Percentiles rank a stretch among this genome's conserved stretches.
Conservation (phyloP, 2,113 vertebrate species). For the Chloropsis cyanopogon region DNA sequence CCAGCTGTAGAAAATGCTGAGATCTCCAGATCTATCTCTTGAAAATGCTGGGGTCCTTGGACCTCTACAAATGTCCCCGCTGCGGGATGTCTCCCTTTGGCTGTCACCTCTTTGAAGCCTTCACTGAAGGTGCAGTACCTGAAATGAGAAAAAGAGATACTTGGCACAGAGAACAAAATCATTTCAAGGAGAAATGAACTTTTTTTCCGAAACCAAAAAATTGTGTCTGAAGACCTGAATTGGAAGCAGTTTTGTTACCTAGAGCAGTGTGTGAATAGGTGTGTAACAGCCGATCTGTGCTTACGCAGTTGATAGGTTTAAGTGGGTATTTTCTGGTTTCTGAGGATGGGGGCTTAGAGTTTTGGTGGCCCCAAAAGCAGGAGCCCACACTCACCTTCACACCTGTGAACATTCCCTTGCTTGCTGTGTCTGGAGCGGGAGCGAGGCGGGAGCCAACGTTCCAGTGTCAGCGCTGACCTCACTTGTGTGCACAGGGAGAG, state of each 20-base stretch:
- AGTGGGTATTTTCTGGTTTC: background rate
- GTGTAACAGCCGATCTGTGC: background rate
- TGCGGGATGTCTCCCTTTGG: fast-evolving
- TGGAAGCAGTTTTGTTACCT: background rate
- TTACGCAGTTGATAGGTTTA: background rate
- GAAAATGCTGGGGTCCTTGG: background rate
- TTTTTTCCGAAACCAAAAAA: background rate
- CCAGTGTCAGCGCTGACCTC: background rate
- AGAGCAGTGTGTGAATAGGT: background rate
- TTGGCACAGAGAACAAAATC: background rate
- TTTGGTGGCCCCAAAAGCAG: background rate
- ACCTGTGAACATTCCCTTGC: fast-evolving
- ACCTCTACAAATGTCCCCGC: fast-evolving
- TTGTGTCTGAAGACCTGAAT: background rate
- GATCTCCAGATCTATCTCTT: background rate
- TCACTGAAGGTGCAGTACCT: background rate
- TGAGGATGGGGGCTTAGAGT: background rate
- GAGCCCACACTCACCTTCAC: background rate
- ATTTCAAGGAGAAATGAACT: background rate
- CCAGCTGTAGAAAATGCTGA: background rate
- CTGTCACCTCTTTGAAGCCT: background rate
- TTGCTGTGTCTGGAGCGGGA: background rate
- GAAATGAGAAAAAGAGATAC: background rate
- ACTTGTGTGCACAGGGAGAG: background rate
- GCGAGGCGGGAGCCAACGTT: fast-evolving